A percentile compares a stretch with the other conserved stretches of the same genome.
Evolutionary conservation across 35 echinoderm and acorn worm species (phyloP).

Genomic region (Amphiura filiformis): DNA sequence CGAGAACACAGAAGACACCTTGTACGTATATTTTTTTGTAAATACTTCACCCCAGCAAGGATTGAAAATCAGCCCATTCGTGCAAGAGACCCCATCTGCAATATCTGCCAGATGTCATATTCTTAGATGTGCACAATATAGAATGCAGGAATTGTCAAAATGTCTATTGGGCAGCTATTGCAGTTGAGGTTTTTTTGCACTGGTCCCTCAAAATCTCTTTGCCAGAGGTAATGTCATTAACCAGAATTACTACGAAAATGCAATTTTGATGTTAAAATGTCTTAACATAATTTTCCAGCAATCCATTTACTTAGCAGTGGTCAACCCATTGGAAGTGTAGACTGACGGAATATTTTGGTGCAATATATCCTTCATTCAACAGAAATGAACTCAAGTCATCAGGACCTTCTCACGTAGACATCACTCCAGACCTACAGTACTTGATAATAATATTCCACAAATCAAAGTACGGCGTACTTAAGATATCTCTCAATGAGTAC

Average conservation of each 20-base stretch:
- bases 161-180: too few species aligned
- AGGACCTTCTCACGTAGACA: slow-evolving; percentile 17
- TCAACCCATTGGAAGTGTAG: slow-evolving; percentile 27
- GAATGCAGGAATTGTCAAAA: too few species aligned
- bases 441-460: slow-evolving; percentile 39
- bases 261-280: not conserved
- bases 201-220: not conserved
- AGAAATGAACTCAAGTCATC: not conserved
- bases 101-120: too few species aligned
- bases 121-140: too few species aligned
- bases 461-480: slow-evolving; percentile 50
- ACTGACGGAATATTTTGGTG: slow-evolving; percentile 38
- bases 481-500: slow-evolving; percentile 70
- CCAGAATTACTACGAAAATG: not conserved
- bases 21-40: not conserved
- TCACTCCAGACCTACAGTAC: slow-evolving; percentile 50
- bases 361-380: slow-evolving; percentile 23
- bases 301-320: slow-evolving; percentile 38
- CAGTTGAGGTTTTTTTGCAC: too few species aligned
- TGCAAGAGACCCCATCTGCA: too few species aligned
- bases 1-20: not conserved
- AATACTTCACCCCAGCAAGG: not conserved
- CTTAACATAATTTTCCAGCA: slow-evolving; percentile 30
- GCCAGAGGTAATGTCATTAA: not conserved
- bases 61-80: too few species aligned